phyloP scores from a whole-genome alignment of 2,113 vertebrate genomes.

The Oreochromis niloticus region DNA sequence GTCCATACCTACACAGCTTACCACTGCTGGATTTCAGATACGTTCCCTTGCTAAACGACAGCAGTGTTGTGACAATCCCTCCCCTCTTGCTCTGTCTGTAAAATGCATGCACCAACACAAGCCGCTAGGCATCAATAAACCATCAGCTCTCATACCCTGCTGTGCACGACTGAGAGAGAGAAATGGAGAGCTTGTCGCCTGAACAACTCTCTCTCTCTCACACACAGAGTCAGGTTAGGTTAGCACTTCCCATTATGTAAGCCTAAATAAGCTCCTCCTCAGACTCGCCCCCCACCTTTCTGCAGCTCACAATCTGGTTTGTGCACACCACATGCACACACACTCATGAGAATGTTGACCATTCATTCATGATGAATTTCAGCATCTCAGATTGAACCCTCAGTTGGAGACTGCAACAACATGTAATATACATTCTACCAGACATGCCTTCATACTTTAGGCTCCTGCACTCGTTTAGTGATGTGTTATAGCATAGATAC shows the following conservation, averaged over 20 bases:
- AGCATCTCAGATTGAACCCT: background rate
- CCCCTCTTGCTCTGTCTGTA: background rate
- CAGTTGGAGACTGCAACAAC: background rate
- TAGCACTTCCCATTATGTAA: constrained; percentile 65
- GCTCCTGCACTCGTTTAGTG: background rate
- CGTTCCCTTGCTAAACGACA: constrained; percentile 4
- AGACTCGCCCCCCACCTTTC: background rate
- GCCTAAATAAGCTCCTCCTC: constrained; percentile 54
- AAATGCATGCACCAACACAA: constrained; percentile 5
- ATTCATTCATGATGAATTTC: constrained; percentile 1
- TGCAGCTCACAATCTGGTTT: background rate
- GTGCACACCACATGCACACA: background rate
- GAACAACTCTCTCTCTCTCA: constrained; percentile 17
- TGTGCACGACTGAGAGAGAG: constrained; percentile 5
- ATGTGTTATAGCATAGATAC: background rate
- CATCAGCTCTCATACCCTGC: constrained; percentile 39
- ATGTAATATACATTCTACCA: background rate
- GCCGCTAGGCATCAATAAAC: constrained; percentile 57
- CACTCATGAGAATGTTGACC: background rate
- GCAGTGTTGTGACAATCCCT: background rate
- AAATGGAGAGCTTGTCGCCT: constrained; percentile 10
- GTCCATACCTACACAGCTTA: constrained; percentile 62
- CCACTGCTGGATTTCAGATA: background rate
- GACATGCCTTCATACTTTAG: background rate
- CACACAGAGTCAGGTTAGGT: constrained; percentile 19